Evolutionary conservation across 1,140 invertebrate species (phyloP).

Genomic region (Cydia fagiglandana): DNA sequence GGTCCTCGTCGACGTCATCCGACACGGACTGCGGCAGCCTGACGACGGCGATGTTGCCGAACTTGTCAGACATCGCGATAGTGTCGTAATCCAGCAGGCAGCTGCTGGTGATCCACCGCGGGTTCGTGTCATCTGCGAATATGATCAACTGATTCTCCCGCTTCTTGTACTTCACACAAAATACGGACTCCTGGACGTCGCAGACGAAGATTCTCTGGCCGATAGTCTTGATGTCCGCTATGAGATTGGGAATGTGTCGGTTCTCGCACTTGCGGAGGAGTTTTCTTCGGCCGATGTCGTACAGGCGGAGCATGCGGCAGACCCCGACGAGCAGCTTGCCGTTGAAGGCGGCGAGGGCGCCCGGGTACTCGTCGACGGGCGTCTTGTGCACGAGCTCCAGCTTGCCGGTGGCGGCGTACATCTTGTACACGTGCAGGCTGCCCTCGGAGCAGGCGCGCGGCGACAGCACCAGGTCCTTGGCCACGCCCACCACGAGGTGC

Average conservation of each 20-base stretch:
- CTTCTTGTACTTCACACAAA: constrained; percentile 96
- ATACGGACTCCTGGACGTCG: constrained; percentile 98
- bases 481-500: constrained; percentile 81
- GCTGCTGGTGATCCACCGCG: constrained; percentile 95
- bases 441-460: constrained; percentile 90
- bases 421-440: constrained; percentile 92
- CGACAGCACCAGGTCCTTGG: constrained; percentile 94
- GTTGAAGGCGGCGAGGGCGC: constrained; percentile 94
- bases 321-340: constrained; percentile 95
- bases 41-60: constrained; percentile 97
- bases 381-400: constrained; percentile 97
- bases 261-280: constrained; percentile 99
- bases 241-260: constrained; percentile 97
- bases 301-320: constrained; percentile 94
- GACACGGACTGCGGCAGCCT: constrained; percentile 93
- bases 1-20: constrained; percentile 99
- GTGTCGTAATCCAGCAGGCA: constrained; percentile 98
- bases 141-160: constrained; percentile 98
- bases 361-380: constrained; percentile 95
- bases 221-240: constrained; percentile 95
- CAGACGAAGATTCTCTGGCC: constrained; percentile 96
- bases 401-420: constrained; percentile 67
- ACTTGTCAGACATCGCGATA: constrained; percentile 97
- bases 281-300: constrained; percentile 97
- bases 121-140: constrained; percentile 98